A percentile compares a stretch with the other conserved stretches of the same genome.
phyloP scores from a whole-genome alignment of 1,140 invertebrate genomes.

The Calephelis nemesis region DNA sequence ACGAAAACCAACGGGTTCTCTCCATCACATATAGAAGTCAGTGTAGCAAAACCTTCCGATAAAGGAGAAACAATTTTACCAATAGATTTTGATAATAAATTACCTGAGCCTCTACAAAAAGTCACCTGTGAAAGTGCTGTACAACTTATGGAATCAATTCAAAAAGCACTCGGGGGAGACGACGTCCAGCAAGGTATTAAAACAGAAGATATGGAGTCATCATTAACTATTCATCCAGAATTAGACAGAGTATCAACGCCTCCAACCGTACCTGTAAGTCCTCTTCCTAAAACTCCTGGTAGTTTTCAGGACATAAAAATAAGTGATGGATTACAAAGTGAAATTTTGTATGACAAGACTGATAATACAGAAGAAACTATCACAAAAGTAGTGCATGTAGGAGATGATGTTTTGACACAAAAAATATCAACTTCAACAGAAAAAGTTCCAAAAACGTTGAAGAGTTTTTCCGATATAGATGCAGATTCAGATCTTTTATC shows the following conservation, averaged over 20 bases:
- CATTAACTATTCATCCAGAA: conserved; percentile 40
- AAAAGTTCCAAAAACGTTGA: conserved; percentile 61
- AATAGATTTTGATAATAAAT: neutral
- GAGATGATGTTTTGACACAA: conserved; percentile 74
- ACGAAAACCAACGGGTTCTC: neutral
- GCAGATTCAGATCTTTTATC: conserved; percentile 51
- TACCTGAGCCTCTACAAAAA: neutral
- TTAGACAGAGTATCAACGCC: conserved; percentile 74
- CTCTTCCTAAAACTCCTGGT: conserved; percentile 67
- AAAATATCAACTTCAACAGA: conserved; percentile 77
- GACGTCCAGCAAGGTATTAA: conserved; percentile 66
- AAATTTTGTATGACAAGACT: conserved; percentile 65
- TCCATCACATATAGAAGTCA: neutral
- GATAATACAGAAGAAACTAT: conserved; percentile 70
- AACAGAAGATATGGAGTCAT: conserved; percentile 51
- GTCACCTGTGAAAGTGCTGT: conserved; percentile 38
- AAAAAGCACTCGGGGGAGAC: conserved; percentile 62
- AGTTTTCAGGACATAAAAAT: conserved; percentile 64
- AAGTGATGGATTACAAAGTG: conserved; percentile 67
- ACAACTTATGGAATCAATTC: conserved; percentile 53
- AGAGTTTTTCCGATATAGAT: conserved; percentile 41
- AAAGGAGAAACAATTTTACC: neutral
- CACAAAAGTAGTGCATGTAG: conserved; percentile 74
- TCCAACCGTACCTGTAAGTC: conserved; percentile 80
- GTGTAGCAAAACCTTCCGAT: neutral